Percentiles rank a stretch among this genome's conserved stretches.
phyloP scores from a whole-genome alignment of 2,888 invertebrate species.

The Operophtera brumata region DNA sequence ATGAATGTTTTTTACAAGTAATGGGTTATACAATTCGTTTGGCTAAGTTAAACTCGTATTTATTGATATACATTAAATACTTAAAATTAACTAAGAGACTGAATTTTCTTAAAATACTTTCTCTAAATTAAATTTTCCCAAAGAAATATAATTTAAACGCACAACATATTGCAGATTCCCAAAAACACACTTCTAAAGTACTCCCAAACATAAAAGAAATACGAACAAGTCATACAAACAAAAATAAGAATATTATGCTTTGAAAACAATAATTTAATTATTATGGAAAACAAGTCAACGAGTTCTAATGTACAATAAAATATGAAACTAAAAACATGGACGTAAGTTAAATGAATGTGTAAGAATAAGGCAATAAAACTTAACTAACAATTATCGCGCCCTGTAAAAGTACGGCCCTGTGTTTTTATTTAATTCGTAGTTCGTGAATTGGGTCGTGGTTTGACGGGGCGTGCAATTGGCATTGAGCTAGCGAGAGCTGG shows the following conservation, averaged over 20 bases:
- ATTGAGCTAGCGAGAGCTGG: slow-evolving; percentile 69
- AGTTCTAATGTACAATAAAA: slow-evolving; percentile 69
- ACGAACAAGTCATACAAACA: slow-evolving; percentile 58
- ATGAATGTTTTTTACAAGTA: slow-evolving; percentile 45
- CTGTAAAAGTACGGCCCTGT: slow-evolving; percentile 68
- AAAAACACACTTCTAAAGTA: slow-evolving; percentile 56
- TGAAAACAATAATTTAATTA: slow-evolving; percentile 65
- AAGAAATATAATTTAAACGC: slow-evolving; percentile 38
- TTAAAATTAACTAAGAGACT: slow-evolving; percentile 30
- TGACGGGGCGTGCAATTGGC: slow-evolving; percentile 64
- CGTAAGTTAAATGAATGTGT: slow-evolving; percentile 74
- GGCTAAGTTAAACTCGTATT: slow-evolving; percentile 38
- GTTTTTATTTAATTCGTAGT: slow-evolving; percentile 27
- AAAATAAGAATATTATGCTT: slow-evolving; percentile 70
- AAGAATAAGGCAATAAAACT: slow-evolving; percentile 62
- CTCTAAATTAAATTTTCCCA: slow-evolving; percentile 18
- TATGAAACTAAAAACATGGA: slow-evolving; percentile 79
- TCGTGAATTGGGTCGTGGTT: slow-evolving; percentile 48
- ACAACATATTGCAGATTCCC: slow-evolving; percentile 78
- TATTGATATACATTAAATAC: slow-evolving; percentile 35
- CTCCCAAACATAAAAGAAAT: slow-evolving; percentile 45
- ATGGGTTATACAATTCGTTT: slow-evolving; percentile 36
- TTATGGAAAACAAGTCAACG: slow-evolving; percentile 75
- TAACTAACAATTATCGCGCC: slow-evolving; percentile 70
- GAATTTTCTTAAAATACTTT: slow-evolving; percentile 30